Evolutionary conservation across 2,797 vertebrate genomes (phyloP), one percentile per base, ranked within the genome.

Genomic region (Erpetoichthys calabaricus): DNA sequence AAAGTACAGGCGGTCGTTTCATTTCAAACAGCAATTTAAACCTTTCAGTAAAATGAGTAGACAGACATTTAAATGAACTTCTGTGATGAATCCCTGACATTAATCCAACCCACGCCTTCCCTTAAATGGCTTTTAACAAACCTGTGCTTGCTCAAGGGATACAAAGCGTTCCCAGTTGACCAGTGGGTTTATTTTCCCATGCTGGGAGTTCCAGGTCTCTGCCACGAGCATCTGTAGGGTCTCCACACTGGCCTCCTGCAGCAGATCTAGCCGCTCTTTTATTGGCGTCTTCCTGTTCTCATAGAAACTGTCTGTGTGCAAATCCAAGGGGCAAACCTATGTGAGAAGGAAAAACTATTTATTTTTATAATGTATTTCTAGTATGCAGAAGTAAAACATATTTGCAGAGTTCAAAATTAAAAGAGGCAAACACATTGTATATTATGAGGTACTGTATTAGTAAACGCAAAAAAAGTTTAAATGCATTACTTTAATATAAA

Each of bases 221-320:
- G 80, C 82, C 47, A 97, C 55, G 75, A 88, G 73, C 57, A 69
- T 50, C 41, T 64, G 72, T 60, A 99, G 76, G 0, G 67, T 80
- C 64, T 89, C 86, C 0, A 70, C 62, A 0, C 87, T 74, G 0
- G 90, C 86, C 0, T 75, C 58, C 0, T 64, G 64, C 44, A 99
- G 74, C 67, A 80, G 58, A 73, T 83, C 73, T 42, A 92, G 80
- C 8, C 88, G 81, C 53, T 68, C 68, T 59, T 91, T 85, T 0
- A 99, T 80, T 3, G 73, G 82, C 3, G 75, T 80, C 44, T 41
- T 70, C 67, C 94, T 83, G 77, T 83, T 95, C 59, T 80, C 72
- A 8, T 91, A 97, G 82, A 99, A 99, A 73, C 81, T 75, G 68
- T 98, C 92, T 0, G 94, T 98, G 70, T 88, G 82, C 56, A 99